Evolutionary conservation across 2,113 vertebrate species (phyloP), one percentile per base, ranked within the genome.

Genomic region (Dryoscopus gambensis): DNA sequence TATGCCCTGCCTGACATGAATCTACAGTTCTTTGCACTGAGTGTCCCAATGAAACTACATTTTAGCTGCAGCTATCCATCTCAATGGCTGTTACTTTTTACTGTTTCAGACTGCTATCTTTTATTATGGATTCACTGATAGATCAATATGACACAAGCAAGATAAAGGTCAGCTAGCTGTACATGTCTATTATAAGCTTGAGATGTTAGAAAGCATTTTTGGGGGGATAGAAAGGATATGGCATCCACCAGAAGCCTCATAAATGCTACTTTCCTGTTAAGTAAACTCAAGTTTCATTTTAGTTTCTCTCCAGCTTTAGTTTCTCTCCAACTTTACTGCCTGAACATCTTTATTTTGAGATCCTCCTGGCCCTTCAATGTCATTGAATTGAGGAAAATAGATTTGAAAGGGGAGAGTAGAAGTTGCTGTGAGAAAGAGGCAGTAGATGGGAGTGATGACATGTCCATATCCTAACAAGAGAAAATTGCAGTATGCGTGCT

Each of bases 51-150:
- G 96, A 97, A 98, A 96, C 90, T 95, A 59, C 91, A 76, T 96
- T 98, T 98, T 89, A 94, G 89, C 95, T 97, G 52, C 1, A 52
- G 91, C 95, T 94, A 96, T 97, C 97, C 93, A 94, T 98, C 96
- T 96, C 96, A 91, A 81, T 95, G 89, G 94, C 97, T 98, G 94
- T 97, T 98, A 87, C 88, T 93, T 98, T 98, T 97, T 96, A 97
- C 96, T 96, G 92, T 96, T 97, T 92, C 94, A 95, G 91, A 70
- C 92, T 95, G 87, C 96, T 95, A 81, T 97, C 93, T 97, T 98
- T 96, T 98, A 94, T 98, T 98, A 97, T 97, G 95, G 98, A 98
- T 98, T 98, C 95, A 95, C 97, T 96, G 98, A 97, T 97, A 97
- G 97, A 98, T 98, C 98, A 97, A 97, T 98, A 97, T 96, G 97